Base-by-base conservation (phyloP, 2,113 vertebrate species). In the Phrynocephalus versicolor region DNA sequence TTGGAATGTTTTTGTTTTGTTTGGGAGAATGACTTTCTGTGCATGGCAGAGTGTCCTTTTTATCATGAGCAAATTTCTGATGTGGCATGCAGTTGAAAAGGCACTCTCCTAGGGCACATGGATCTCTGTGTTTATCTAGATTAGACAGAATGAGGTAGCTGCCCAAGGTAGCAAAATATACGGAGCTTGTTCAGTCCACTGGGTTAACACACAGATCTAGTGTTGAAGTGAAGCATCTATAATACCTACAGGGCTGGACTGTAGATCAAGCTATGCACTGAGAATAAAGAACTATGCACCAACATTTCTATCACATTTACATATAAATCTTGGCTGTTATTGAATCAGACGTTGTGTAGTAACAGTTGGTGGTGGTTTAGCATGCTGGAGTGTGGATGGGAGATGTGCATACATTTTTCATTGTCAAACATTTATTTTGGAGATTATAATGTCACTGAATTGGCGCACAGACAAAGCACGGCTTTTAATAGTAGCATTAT, bases 401-500 rank as follows among this genome's bases (percentile, higher is more conserved):
- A 1, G 0, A 0, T 88, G 25, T 88, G 37, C 9, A 30, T n/a
- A 14, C 3, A 75, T 78, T 39, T 85, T 39, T 60, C 0, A 2
- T 0, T 80, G 67, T 88, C 10, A 0, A 71, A 81, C 69, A 81
- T 55, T 6, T 62, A 81, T 69, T 69, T 82, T 12, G 19, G 21
- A 86, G 9, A 81, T 82, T 73, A 30, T 57, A 35, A 0, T 76
- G 13, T 37, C 6, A 35, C 18, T 81, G 79, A 86, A 18, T 27
- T 82, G 39, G 0, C 33, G 14, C 73, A 83, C 79, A 39, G 33
- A 33, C 75, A 67, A 82, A 3, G n/a, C 55, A 19, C 27, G 73
- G 25, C 10, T 83, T 83, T 83, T 83, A 74, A 83, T 62, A 62
- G 70, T 62, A 74, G 81, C 35, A 41, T 83, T 39, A 73, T 73